Conservation (phyloP, 2,888 invertebrate genomes). For the Andrena fulva region DNA sequence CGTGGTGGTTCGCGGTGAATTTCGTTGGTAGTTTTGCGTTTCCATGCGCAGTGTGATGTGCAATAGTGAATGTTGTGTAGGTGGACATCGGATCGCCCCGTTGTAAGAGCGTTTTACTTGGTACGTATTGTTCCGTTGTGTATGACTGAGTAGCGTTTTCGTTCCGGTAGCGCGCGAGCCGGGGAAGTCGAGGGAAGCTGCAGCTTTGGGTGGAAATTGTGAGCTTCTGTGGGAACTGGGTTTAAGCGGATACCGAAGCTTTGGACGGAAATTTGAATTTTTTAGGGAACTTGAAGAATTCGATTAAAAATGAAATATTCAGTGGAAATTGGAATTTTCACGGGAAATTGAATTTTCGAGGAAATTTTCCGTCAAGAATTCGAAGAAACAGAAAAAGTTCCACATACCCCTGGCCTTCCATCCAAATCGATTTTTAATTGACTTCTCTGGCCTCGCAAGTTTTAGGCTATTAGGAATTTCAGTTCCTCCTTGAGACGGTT, state of each 20-base stretch:
- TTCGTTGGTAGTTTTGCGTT: background rate
- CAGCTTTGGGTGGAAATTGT: background rate
- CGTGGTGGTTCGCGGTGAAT: too few species aligned
- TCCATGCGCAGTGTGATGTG: constrained; percentile 47
- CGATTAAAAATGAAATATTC: too few species aligned
- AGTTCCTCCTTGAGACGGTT: background rate
- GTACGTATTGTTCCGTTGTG: constrained; percentile 52
- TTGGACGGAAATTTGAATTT: too few species aligned
- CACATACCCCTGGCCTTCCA: background rate
- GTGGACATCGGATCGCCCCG: constrained; percentile 38
- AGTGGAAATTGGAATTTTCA: background rate
- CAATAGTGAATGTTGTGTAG: constrained; percentile 49
- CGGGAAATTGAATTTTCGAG: too few species aligned
- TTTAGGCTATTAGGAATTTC: background rate
- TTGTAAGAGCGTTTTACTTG: constrained; percentile 44
- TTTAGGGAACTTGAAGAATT: too few species aligned
- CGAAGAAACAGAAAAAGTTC: background rate
- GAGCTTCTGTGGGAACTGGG: too few species aligned
- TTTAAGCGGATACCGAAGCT: too few species aligned
- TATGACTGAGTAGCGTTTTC: constrained; percentile 29
- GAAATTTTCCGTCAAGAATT: background rate
- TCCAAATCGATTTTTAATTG: background rate
- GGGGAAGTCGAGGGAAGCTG: constrained; percentile 15
- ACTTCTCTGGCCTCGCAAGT: background rate
- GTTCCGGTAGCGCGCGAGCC: constrained; percentile 10